Base-by-base conservation (phyloP, 2,797 vertebrate species). In the Melanotaenia nigrans region DNA sequence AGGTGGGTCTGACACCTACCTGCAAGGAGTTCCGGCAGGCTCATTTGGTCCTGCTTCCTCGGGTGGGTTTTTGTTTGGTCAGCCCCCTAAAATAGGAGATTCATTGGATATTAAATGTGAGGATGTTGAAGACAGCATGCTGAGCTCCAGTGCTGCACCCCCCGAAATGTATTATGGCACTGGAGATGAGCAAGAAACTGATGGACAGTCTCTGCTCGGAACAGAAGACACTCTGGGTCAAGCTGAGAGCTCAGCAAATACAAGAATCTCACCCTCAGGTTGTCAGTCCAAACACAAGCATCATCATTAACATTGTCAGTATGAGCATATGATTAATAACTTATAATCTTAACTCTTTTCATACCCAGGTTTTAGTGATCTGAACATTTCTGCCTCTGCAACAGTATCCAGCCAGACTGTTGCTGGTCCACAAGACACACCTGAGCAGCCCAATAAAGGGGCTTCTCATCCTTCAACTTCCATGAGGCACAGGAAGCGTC, bases 81-180 rank as follows among this genome's bases (percentile, higher is more conserved):
- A 93, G 47, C 93, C 93, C 4, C 89, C 93, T 0, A 93, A 92
- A 82, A 10, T 77, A 0, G 91, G 75, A 28, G 95, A 96, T 60
- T 88, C 94, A 1, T 89, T 95, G 90, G 96, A 95, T 47, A 95
- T 97, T 58, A 96, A 97, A 81, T 95, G 95, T 82, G 96, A 96
- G 80, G 94, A 96, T 81, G 93, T 95, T 1, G 95, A 96, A 18
- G 95, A 96, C 5, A 93, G 86, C 72, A 85, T 95, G 79, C 82
- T 95, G 84, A 94, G 92, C 79, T 93, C 94, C 0, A 91, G 93
- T 9, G 87, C 90, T 2, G 89, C 90, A 0, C 93, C 93, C 0
- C 92, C 95, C 0, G 91, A 95, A 80, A 87, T 95, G 91, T 95
- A 95, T 77, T 95, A 95, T 11, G 92, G 92, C 20, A 96, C 96